Evolutionary conservation across 2,113 vertebrate genomes (phyloP), one percentile per base, ranked within the genome.

Genomic region (Scalopus aquaticus): DNA sequence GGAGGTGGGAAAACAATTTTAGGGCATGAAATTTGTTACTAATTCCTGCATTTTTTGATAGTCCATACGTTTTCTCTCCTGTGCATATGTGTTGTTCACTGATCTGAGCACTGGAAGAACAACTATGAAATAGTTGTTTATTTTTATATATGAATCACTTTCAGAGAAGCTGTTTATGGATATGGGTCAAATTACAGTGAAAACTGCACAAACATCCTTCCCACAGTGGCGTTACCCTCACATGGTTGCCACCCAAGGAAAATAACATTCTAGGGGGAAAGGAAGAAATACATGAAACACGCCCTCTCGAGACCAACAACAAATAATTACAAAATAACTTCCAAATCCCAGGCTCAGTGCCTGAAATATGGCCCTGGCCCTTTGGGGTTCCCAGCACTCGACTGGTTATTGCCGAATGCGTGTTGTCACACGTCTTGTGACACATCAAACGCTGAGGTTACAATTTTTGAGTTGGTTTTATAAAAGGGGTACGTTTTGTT

Each of bases 121-220:
- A 64, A 9, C 42, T 82, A 56, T 67, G 69, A 72, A 90, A 44
- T 20, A 49, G 46, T 44, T 78, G 60, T 90, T 79, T 96, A 62
- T 80, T 96, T 94, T 84, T 91, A 22, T 28, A 22, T 28, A 28
- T 30, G 60, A 84, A 65, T 51, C 69, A 49, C 60, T 95, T 91
- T 93, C 13, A 84, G 30, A 84, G 56, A 67, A 44, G 74, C 37
- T 84, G 11, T 77, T 93, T 81, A 30, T 76, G 80, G 87, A 51
- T 44, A 90, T 12, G 85, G 83, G 92, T 95, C 80, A 82, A 88
- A 88, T 95, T 96, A 87, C 96, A 95, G 16, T 58, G 56, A 93
- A 96, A 95, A 93, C 84, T 44, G 2, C 67, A 46, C 39, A 73
- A 28, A 22, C 69, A 26, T 20, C 24, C 56, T 87, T 93, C 87